A percentile compares a stretch with the other conserved stretches of the same genome.
Conservation (phyloP, 1,140 invertebrate species). For the Leptinotarsa texana region DNA sequence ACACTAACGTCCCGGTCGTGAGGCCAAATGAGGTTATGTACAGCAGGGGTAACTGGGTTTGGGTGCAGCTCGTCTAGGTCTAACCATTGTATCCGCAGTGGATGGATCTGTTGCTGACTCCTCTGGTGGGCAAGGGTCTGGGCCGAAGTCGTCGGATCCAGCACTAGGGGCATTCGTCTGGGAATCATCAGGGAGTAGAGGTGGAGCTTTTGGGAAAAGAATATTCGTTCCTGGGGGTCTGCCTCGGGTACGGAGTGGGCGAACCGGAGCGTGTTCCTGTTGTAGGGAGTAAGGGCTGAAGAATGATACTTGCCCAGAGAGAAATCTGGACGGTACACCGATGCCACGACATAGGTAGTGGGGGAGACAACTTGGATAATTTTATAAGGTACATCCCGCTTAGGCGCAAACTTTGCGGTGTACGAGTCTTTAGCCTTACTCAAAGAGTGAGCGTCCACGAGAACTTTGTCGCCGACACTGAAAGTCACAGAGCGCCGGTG, state of each 20-base stretch:
- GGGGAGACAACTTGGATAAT: constrained; percentile 28
- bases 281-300: constrained; percentile 8
- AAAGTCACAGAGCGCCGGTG: background rate
- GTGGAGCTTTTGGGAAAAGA: background rate
- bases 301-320: constrained; percentile 25
- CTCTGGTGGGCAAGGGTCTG: background rate
- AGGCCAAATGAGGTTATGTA: too few relatives aligned
- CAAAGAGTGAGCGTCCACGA: background rate
- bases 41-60: too few relatives aligned
- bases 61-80: too few relatives aligned
- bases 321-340: background rate
- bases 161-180: background rate
- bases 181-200: background rate
- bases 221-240: background rate
- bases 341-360: constrained; percentile 14
- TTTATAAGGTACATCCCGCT: constrained; percentile 50
- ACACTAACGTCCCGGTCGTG: too few relatives aligned
- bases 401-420: constrained; percentile 43
- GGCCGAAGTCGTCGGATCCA: background rate
- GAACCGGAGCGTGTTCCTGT: background rate
- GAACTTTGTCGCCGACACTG: background rate
- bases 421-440: background rate
- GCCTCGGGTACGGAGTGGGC: background rate
- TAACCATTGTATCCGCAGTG: background rate
- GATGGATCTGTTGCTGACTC: background rate